Percentiles rank a stretch among this genome's conserved stretches.
Evolutionary conservation across 2,797 vertebrate species (phyloP).

Genomic region (Typhlichthys eigenmanni): DNA sequence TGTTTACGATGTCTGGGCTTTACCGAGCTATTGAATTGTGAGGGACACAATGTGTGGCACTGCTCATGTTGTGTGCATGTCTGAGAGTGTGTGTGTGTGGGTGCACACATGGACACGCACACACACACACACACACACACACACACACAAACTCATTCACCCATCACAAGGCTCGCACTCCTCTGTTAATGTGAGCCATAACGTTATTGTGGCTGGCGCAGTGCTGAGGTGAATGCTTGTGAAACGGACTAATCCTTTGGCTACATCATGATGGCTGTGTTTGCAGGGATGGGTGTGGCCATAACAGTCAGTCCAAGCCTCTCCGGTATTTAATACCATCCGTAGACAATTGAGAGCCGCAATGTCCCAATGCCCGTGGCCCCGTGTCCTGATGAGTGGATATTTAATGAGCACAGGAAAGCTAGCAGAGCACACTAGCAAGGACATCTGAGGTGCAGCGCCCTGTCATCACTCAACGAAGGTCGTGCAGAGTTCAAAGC

Average conservation of each 20-base stretch:
- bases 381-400: conserved; percentile 30
- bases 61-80: conserved; percentile 5
- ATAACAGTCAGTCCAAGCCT: conserved; percentile 12
- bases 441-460: conserved; percentile 28
- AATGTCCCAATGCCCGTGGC: conserved; percentile 24
- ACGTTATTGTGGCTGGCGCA: conserved; percentile 37
- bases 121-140: conserved; percentile 8
- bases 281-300: conserved; percentile 19
- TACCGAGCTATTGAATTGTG: conserved; percentile 53
- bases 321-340: conserved; percentile 31
- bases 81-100: background rate
- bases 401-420: conserved; percentile 37
- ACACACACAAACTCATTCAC: background rate
- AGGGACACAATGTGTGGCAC: conserved; percentile 2
- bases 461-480: conserved; percentile 24
- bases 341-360: conserved; percentile 11
- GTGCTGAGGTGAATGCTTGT: conserved; percentile 37
- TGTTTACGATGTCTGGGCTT: conserved; percentile 69
- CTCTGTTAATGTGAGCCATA: conserved; percentile 12
- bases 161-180: conserved; percentile 18
- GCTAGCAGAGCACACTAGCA: conserved; percentile 20
- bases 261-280: conserved; percentile 57
- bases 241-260: conserved; percentile 57
- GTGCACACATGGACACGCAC: background rate
- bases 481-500: conserved; percentile 37